phyloP scores from a whole-genome alignment of 2,888 invertebrate species.

The Resseliella maxima region DNA sequence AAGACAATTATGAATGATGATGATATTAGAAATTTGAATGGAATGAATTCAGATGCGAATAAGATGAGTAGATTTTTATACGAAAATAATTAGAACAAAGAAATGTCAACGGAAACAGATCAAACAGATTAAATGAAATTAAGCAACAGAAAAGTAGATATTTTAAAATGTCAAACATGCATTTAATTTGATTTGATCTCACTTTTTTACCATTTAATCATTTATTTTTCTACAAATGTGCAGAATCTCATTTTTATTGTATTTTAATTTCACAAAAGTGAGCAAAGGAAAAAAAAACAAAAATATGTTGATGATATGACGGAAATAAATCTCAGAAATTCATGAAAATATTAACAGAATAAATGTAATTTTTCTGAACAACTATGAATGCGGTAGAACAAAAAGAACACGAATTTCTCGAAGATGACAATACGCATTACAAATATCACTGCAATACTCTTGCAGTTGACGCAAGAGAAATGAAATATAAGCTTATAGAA shows the following conservation, averaged over 20 bases:
- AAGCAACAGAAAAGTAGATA: conserved; percentile 33
- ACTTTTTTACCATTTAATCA: background rate
- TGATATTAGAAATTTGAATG: background rate
- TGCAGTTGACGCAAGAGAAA: background rate
- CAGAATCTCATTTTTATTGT: background rate
- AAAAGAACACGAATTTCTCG: too few relatives aligned
- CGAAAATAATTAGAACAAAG: background rate
- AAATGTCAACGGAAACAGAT: background rate
- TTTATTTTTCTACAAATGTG: conserved; percentile 34
- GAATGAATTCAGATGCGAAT: background rate
- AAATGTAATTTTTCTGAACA: too few relatives aligned
- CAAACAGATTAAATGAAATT: background rate
- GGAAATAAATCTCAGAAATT: background rate
- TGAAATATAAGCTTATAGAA: background rate
- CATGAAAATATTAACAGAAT: background rate
- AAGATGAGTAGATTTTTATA: conserved; percentile 3
- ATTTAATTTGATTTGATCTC: background rate
- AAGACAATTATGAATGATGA: background rate
- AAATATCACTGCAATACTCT: background rate
- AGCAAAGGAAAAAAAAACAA: background rate
- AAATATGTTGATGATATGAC: background rate
- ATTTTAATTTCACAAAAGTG: too few relatives aligned
- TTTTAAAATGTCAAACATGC: too few relatives aligned
- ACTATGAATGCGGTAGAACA: too few relatives aligned
- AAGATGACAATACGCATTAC: conserved; percentile 8